Percentiles rank a stretch among this genome's conserved stretches.
Conservation (phyloP, 1,140 invertebrate species). For the Pomacea maculata region DNA sequence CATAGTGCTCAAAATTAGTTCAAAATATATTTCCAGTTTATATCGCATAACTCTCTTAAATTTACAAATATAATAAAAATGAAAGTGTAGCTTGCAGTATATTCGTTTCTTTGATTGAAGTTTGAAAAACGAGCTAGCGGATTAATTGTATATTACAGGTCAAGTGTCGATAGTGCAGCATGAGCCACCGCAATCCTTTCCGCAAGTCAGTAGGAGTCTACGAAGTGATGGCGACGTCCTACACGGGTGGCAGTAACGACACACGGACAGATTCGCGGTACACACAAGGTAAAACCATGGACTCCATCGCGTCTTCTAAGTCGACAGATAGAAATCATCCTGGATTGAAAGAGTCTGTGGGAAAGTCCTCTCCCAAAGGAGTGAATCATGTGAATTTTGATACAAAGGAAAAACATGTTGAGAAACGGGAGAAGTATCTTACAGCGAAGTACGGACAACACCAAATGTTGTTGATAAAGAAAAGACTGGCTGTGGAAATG, state of each 20-base stretch:
- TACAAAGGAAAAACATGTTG: constrained; percentile 48
- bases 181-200: constrained; percentile 37
- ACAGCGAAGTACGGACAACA: constrained; percentile 96
- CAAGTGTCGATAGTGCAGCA: constrained; percentile 23
- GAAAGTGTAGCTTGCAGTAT: background rate
- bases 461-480: constrained; percentile 96
- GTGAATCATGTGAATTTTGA: constrained; percentile 54
- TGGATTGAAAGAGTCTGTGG: constrained; percentile 1
- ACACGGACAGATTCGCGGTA: constrained; percentile 22
- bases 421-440: constrained; percentile 85
- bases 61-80: background rate
- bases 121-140: background rate
- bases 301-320: constrained; percentile 13
- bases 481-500: constrained; percentile 93
- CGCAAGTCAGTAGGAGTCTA: constrained; percentile 49
- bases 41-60: too few relatives aligned
- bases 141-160: constrained; percentile 22
- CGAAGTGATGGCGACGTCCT: constrained; percentile 51
- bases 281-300: constrained; percentile 26
- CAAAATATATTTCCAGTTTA: background rate
- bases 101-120: background rate
- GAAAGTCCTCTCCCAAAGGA: constrained; percentile 30
- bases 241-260: constrained; percentile 18
- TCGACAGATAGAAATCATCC: background rate
- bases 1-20: background rate